Evolutionary conservation across 2,797 vertebrate species (phyloP).

Genomic region (Cetoscarus ocellatus): DNA sequence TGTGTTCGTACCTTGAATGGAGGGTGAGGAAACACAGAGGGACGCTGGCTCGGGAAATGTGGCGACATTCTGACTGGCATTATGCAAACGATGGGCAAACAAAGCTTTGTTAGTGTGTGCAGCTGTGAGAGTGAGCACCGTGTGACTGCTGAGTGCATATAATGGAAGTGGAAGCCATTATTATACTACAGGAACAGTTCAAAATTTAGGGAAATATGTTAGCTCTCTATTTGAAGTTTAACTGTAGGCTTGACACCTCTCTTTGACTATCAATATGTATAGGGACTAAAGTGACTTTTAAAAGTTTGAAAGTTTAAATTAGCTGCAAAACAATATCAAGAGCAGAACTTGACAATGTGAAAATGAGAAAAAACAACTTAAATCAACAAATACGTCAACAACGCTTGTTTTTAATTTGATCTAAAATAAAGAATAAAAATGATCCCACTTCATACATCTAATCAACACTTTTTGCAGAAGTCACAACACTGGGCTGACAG

Average conservation of each 20-base stretch:
- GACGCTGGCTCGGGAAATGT: slow-evolving; percentile 51
- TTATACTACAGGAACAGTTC: slow-evolving; percentile 12
- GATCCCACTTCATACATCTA: too few relatives aligned
- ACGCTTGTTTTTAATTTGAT: too few relatives aligned
- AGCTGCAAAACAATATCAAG: too few relatives aligned
- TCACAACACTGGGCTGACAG: too few relatives aligned
- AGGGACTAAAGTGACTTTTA: too few relatives aligned
- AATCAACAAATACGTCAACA: too few relatives aligned
- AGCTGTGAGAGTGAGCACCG: slow-evolving; percentile 3
- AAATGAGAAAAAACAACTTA: too few relatives aligned
- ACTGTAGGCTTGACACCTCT: not conserved
- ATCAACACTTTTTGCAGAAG: too few relatives aligned
- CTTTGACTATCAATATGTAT: too few relatives aligned
- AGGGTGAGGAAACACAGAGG: slow-evolving; percentile 60
- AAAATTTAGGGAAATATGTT: not conserved
- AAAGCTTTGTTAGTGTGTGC: slow-evolving; percentile 12
- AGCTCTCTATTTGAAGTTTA: not conserved
- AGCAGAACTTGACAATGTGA: too few relatives aligned
- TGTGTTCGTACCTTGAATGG: slow-evolving; percentile 78
- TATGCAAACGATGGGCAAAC: slow-evolving; percentile 42
- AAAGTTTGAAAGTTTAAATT: too few relatives aligned
- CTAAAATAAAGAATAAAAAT: too few relatives aligned
- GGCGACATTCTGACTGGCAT: slow-evolving; percentile 53
- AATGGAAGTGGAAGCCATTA: slow-evolving; percentile 10
- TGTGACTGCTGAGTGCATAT: slow-evolving; percentile 8